Conservation (phyloP, 1,140 invertebrate species). For the Argopecten irradians region DNA sequence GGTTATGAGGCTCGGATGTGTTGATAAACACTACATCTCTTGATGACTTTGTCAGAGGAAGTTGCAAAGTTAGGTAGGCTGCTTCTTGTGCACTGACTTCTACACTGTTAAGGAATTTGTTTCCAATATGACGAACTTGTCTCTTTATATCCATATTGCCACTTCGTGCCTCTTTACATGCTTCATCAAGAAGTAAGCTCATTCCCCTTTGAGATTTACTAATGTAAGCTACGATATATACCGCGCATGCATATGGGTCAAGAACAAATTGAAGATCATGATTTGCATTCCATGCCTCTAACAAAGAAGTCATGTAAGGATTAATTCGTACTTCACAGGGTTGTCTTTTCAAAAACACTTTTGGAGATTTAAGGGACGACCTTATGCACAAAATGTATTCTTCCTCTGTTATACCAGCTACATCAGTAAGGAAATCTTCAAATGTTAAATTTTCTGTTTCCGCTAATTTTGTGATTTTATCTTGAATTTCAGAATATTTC, state of each 20-base stretch:
- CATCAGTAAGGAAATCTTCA: slow-evolving; percentile 32
- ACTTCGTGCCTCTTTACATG: no score
- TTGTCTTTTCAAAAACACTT: slow-evolving; percentile 36
- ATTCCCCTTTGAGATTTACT: no score
- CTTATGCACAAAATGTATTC: slow-evolving; percentile 50
- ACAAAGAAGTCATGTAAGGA: slow-evolving; percentile 19
- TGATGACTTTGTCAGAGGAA: slow-evolving; percentile 29
- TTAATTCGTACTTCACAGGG: slow-evolving; percentile 28
- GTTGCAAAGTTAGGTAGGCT: slow-evolving; percentile 39
- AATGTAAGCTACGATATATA: no score
- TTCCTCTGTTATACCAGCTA: slow-evolving; percentile 35
- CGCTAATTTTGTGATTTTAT: no score
- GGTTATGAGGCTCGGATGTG: slow-evolving; percentile 35
- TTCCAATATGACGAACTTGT: no score
- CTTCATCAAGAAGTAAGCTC: no score
- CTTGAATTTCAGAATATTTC: no score
- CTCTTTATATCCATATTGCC: no score
- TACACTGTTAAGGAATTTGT: no score
- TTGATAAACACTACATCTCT: slow-evolving; percentile 49
- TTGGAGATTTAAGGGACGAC: no score
- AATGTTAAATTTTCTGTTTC: slow-evolving; percentile 33
- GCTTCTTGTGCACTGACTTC: no score
- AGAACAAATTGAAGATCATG: slow-evolving; percentile 52
- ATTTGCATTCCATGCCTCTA: slow-evolving; percentile 30
- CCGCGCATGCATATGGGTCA: slow-evolving; percentile 53